Evolutionary conservation across 1,140 invertebrate species (phyloP).

Genomic region (Aphelinus certus): DNA sequence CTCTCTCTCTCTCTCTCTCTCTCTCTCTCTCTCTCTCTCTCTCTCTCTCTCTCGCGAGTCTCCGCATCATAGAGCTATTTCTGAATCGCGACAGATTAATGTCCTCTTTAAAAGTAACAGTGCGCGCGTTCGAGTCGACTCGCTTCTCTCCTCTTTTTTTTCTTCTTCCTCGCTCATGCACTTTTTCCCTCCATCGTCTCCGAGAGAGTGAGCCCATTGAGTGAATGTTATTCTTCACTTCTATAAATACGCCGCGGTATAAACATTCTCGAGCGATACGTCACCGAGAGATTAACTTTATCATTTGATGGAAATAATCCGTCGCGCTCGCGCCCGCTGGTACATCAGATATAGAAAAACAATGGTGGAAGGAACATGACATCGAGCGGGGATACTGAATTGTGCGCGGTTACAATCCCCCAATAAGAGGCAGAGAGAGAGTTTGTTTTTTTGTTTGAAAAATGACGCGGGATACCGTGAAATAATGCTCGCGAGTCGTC

Average conservation of each 20-base stretch:
- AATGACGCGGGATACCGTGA: background rate
- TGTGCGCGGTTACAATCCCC: too few species aligned
- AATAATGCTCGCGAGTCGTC: background rate
- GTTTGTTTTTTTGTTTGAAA: background rate
- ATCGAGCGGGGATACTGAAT: too few species aligned
- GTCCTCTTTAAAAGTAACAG: conserved; percentile 35
- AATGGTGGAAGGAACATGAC: too few species aligned
- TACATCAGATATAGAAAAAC: too few species aligned
- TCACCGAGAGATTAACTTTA: background rate
- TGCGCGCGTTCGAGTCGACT: conserved; percentile 2
- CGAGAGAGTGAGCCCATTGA: background rate
- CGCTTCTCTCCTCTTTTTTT: conserved; percentile 12
- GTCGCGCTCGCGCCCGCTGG: too few species aligned
- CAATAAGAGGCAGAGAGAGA: too few species aligned
- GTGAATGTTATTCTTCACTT: conserved; percentile 11
- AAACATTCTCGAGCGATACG: background rate
- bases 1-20: too few species aligned
- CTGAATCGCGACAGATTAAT: conserved; percentile 40
- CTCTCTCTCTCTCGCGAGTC: too few species aligned
- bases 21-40: too few species aligned
- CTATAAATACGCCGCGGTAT: conserved; percentile 28
- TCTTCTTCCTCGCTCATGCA: conserved; percentile 9
- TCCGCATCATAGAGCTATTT: conserved; percentile 19
- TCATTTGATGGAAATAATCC: conserved; percentile 17
- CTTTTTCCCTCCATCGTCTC: background rate